phyloP scores from a whole-genome alignment of 2,113 vertebrate genomes.

The Todiramphus chloris region DNA sequence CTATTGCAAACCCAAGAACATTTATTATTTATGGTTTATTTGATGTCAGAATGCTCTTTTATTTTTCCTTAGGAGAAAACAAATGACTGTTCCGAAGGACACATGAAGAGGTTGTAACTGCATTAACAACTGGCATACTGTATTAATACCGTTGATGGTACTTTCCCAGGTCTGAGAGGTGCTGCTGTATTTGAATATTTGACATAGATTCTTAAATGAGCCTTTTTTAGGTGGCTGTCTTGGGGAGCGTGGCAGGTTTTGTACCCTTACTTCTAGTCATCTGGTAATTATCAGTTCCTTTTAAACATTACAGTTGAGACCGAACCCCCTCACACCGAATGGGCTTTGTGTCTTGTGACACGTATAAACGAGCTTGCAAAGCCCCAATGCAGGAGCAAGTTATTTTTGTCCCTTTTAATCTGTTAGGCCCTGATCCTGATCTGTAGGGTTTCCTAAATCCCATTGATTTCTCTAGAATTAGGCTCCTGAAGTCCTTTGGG shows the following conservation, averaged over 20 bases:
- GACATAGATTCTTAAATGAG: background rate
- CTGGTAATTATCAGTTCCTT: background rate
- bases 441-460: conserved; percentile 44
- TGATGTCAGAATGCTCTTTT: background rate
- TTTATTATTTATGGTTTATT: conserved; percentile 8
- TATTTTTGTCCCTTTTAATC: conserved; percentile 40
- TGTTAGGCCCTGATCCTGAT: conserved; percentile 24
- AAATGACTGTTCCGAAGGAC: background rate
- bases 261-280: background rate
- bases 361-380: background rate
- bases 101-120: background rate
- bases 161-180: background rate
- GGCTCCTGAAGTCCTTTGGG: background rate
- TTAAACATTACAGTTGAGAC: background rate
- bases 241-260: background rate
- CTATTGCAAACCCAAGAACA: background rate
- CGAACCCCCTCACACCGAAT: background rate
- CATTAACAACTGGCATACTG: background rate
- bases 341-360: background rate
- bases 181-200: background rate
- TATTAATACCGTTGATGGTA: background rate
- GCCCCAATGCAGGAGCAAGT: fast-evolving
- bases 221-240: background rate
- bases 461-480: conserved; percentile 52
- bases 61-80: background rate